Evolutionary conservation across 2,113 vertebrate genomes (phyloP), one percentile per base, ranked within the genome.

Genomic region (Caranx melampygus): DNA sequence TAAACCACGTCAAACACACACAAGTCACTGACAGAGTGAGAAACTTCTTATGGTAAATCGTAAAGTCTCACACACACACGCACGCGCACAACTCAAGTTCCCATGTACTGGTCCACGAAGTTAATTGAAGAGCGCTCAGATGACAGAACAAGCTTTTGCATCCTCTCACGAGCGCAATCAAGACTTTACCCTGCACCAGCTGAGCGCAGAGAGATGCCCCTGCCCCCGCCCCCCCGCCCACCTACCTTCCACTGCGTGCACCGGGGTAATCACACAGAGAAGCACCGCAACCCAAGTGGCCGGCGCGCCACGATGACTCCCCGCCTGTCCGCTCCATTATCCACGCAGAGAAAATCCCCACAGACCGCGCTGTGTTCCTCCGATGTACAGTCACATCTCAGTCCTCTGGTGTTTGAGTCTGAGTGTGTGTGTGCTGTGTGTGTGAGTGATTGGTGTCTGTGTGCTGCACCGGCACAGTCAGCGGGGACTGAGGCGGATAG

Each of bases 211-310:
- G 6, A 44, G n/a, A n/a, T n/a, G n/a, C n/a, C n/a, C n/a, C n/a
- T n/a, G n/a, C n/a, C n/a, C n/a, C n/a, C 31, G 31, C 13, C 75
- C 70, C 55, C 2, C 33, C 34, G 78, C 75, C 60, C 71, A 82
- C 91, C 64, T 93, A 95, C 94, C 94, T 93, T 95, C 94, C 72
- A 93, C 90, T 60, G 93, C 90, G 70, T 74, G 71, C 87, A 92
- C 93, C 4, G 84, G 74, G 60, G 88, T 81, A 8, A 90, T 72
- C 79, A 79, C 85, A 67, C 82, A 83, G 26, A 93, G 82, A 20
- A 94, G 70, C 82, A 83, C 59, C 69, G 88, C 86, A 61, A 62
- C 65, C 81, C 90, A 87, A 82, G 87, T 81, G 87, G 78, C 70
- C 84, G 68, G 78, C 87, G 69, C 70, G 88, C 72, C 79, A 33